Evolutionary conservation across 2,888 invertebrate species (phyloP), one percentile per base, ranked within the genome.

Genomic region (Eucriotettix oculatus): DNA sequence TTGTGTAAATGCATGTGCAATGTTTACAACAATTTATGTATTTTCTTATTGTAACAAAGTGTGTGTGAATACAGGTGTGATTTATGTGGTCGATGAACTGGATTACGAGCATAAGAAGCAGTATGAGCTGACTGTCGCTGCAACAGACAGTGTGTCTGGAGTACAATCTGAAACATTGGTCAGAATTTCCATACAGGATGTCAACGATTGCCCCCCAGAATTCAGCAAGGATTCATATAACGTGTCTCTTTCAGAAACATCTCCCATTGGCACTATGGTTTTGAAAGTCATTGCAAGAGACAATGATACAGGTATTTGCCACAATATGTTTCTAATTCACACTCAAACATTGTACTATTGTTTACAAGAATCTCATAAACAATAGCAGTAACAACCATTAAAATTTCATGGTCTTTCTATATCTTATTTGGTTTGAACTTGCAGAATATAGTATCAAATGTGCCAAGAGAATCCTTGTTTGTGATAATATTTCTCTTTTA

Each of bases 121-220:
- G 68, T 91, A 91, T 74, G 84, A 85, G 70, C 78, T 94, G 65
- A 83, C 86, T 55, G 79, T 96, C 59, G 82, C 93, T 68, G 96
- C 95, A 42, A 92, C 91, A 0, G 96, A 96, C 77, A 86, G 86
- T 69, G 85, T 90, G 14, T 87, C 89, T n/a, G 93, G 92, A 63
- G 87, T 89, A 40, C 85, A 80, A 70, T 88, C 93, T 29, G 93
- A 94, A 76, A 89, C 90, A 42, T 82, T 86, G 56, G 85, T 96
- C 58, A 84, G 85, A 58, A 81, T 94, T 64, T 77, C 82, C 67
- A 86, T 95, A 52, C 68, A 71, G 64, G 95, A 95, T 76, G 86
- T 90, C 56, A 95, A 95, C 74, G 94, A 95, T 77, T 91, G 90
- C 72, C 86, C 90, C 65, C 95, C 95, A 17, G 84, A 84, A 74